Evolutionary conservation across 2,888 invertebrate genomes (phyloP).

Genomic region (Lymantria monacha): DNA sequence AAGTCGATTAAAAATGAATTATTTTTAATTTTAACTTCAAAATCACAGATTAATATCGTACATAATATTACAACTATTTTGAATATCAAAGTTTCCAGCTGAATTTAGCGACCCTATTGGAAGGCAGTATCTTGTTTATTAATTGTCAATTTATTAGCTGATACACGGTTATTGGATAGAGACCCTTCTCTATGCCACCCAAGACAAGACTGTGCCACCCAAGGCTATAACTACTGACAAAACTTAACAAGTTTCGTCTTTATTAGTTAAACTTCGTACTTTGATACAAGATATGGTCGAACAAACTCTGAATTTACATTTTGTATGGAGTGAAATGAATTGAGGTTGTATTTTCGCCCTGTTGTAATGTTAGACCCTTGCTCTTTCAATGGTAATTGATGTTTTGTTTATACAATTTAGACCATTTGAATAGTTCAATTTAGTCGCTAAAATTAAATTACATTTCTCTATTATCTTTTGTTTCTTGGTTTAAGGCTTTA

Average conservation of each 20-base stretch:
- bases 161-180: constrained; percentile 28
- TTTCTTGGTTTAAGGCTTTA: too few relatives aligned
- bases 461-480: too few relatives aligned
- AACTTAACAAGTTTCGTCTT: constrained; percentile 7
- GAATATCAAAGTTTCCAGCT: background rate
- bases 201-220: constrained; percentile 5
- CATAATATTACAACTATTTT: background rate
- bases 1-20: too few relatives aligned
- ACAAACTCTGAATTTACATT: background rate
- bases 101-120: constrained; percentile 4
- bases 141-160: constrained; percentile 36
- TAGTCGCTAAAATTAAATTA: too few relatives aligned
- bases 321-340: background rate
- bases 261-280: constrained; percentile 8
- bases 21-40: too few relatives aligned
- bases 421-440: too few relatives aligned
- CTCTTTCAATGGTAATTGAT: background rate
- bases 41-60: too few relatives aligned
- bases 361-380: background rate
- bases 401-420: background rate
- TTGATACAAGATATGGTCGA: background rate
- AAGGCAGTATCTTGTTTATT: constrained; percentile 28
- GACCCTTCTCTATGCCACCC: too few relatives aligned
- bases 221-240: constrained; percentile 2
- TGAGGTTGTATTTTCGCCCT: background rate